phyloP scores from a whole-genome alignment of 2,113 vertebrate species.

The Scortum barcoo region DNA sequence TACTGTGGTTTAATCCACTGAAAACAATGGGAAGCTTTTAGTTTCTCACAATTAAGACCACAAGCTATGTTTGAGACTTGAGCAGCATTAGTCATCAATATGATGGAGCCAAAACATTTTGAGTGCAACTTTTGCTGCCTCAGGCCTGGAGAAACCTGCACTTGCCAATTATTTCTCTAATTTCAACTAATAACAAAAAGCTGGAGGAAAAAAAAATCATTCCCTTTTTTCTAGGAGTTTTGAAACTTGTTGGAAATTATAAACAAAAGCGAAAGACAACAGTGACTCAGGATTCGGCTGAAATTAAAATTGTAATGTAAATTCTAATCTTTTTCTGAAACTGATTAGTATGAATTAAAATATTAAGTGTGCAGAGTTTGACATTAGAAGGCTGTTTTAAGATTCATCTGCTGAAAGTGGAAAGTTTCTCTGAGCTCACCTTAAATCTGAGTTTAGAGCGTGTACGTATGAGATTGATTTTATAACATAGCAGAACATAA shows the following conservation, averaged over 20 bases:
- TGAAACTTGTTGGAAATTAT: background rate
- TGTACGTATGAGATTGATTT: too few species aligned
- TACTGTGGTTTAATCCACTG: conserved; percentile 6
- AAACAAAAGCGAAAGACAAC: background rate
- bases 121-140: background rate
- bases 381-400: too few species aligned
- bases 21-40: background rate
- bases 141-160: background rate
- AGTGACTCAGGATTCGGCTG: background rate
- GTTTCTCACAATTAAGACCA: background rate
- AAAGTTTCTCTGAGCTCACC: background rate
- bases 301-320: background rate
- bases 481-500: background rate
- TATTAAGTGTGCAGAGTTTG: too few species aligned
- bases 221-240: background rate
- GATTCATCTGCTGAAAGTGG: background rate
- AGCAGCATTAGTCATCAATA: background rate
- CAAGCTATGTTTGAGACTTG: background rate
- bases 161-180: background rate
- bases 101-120: background rate
- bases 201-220: background rate
- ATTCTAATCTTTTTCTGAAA: background rate
- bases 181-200: background rate
- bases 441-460: background rate
- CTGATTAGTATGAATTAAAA: background rate